A percentile compares a stretch with the other conserved stretches of the same genome.
phyloP scores from a whole-genome alignment of 2,797 vertebrate genomes.

The Crenichthys baileyi region DNA sequence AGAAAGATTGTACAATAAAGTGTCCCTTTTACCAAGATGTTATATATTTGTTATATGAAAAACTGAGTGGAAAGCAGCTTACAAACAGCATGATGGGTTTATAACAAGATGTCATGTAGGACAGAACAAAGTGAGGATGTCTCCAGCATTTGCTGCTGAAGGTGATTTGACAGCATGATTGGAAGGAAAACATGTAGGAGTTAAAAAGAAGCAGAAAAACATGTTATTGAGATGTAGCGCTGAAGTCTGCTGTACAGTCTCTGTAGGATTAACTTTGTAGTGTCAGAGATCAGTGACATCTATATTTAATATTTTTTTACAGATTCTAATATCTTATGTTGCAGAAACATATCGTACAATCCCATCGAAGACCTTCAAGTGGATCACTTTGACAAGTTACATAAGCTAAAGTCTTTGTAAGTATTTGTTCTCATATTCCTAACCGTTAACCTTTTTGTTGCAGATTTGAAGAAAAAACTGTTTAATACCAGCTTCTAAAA shows the following conservation, averaged over 20 bases:
- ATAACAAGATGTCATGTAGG: constrained; percentile 11
- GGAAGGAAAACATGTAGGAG: constrained; percentile 11
- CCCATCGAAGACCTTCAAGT: constrained; percentile 88
- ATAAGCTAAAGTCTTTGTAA: constrained; percentile 95
- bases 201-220: background rate
- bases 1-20: background rate
- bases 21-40: background rate
- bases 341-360: constrained; percentile 94
- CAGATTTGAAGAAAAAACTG: background rate
- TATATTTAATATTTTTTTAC: background rate
- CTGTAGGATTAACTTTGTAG: background rate
- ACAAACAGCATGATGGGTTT: background rate
- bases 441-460: background rate
- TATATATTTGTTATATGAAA: background rate
- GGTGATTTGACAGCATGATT: background rate
- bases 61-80: background rate
- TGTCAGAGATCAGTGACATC: background rate
- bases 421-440: constrained; percentile 56
- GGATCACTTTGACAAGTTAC: constrained; percentile 91
- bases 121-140: constrained; percentile 5
- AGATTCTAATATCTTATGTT: constrained; percentile 3
- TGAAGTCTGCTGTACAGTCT: background rate
- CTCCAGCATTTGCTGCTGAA: constrained; percentile 9
- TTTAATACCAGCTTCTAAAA: background rate
- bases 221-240: background rate